Conservation (phyloP, 37 sponge, comb jelly and placozoan species). For the Hormiphora californensis region DNA sequence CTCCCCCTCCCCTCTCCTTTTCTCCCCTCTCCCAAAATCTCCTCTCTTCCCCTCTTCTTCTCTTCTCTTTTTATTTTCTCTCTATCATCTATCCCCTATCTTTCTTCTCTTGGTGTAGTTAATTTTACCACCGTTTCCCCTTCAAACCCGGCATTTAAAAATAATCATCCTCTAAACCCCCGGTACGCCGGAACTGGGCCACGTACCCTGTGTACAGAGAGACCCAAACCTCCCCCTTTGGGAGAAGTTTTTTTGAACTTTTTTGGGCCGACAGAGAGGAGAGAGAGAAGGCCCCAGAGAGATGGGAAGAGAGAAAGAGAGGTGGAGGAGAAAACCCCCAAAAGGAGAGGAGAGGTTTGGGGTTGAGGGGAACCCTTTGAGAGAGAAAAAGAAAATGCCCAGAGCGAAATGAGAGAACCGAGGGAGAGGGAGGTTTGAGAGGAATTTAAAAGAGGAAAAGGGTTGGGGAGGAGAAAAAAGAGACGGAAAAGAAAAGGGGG, state of each 20-base stretch:
- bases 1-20: neutral
- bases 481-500: neutral
- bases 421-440: neutral
- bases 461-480: neutral
- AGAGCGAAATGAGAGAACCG: neutral
- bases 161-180: too few species aligned
- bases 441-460: neutral
- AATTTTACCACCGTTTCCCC: too few species aligned
- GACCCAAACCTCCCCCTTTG: neutral
- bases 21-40: too few species aligned
- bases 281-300: too few species aligned
- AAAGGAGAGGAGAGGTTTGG: too few species aligned
- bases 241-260: neutral
- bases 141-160: too few species aligned
- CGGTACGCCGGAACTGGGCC: neutral
- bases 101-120: neutral
- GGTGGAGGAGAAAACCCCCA: too few species aligned
- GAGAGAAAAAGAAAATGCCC: too few species aligned
- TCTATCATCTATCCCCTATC: neutral
- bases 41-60: neutral
- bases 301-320: too few species aligned
- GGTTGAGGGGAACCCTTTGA: too few species aligned
- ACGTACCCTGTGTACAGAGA: neutral
- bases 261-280: too few species aligned
- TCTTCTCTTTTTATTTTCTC: conserved; percentile 6